Base-by-base conservation (phyloP, 1,140 invertebrate genomes). In the Lepidurus packardi region DNA sequence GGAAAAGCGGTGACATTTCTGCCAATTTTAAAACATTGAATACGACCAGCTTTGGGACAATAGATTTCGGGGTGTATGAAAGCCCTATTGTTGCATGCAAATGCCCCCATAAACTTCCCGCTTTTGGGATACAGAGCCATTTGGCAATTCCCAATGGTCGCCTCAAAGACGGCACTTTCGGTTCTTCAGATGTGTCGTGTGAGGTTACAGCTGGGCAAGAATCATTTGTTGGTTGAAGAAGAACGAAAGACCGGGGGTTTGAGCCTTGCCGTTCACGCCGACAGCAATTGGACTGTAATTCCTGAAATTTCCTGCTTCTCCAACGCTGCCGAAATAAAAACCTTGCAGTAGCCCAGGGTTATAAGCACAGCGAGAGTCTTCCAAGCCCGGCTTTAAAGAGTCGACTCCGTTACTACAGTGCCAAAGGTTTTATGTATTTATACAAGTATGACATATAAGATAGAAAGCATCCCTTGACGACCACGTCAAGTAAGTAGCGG, bases 131-230 rank as follows among this genome's bases (percentile, higher is more conserved):
- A 21, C 53, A 5, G 8, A 65, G 53, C 53, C 16, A n/a, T 65
- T 65, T 65, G 53, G 34, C 34, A 65, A 65, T 65, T 13, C 53
- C 53, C 21, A 65, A 65, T 65, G 53, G 1, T n/a, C 45, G 16
- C 16, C 53, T 21, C 8, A 16, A 65, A 9, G 53, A 65, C 53
- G 53, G 53, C 53, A 65, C 53, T 65, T 65, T 65, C 5, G 53
- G 53, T 65, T 21, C 21, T 65, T 21, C 16, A 65, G 53, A 65
- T 65, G 16, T 65, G 53, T 65, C 53, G 53, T 65, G 53, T 16
- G 53, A 65, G 53, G 53, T 65, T 65, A 65, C 53, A 65, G 53
- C 53, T 65, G 53, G 34, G 53, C 53, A 65, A 65, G 53, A 65
- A n/a, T 65, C 53, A 65, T 65, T 65, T 65, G 16, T 65, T 65